Conservation (phyloP, 92 coral and sea anemone species). For the Phenganax marumi region DNA sequence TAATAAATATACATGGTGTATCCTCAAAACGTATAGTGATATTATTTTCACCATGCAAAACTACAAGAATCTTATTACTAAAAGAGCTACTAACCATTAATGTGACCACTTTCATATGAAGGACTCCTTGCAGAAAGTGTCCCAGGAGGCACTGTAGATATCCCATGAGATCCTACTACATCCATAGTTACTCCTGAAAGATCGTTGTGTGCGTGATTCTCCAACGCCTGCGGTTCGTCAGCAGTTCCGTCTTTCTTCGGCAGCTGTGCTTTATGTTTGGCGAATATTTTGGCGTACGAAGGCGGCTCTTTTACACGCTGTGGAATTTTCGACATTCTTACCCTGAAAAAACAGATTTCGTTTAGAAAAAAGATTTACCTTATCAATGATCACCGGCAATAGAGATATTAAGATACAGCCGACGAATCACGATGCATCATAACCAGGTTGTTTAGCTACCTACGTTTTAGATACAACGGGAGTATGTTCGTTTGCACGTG, state of each 20-base stretch:
- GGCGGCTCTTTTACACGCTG: slow-evolving; percentile 42
- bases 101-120: background rate
- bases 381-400: background rate
- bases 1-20: too few relatives aligned
- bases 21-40: background rate
- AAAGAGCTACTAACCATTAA: slow-evolving; percentile 5
- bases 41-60: background rate
- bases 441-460: slow-evolving; percentile 2
- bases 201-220: slow-evolving; percentile 33
- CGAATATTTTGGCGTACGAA: slow-evolving; percentile 84
- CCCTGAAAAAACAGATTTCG: background rate
- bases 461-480: background rate
- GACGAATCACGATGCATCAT: background rate
- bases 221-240: slow-evolving; percentile 48
- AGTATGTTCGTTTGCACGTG: background rate
- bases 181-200: background rate
- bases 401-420: background rate
- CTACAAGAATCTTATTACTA: too few relatives aligned
- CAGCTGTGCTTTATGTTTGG: slow-evolving; percentile 75
- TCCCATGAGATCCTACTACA: slow-evolving; percentile 16
- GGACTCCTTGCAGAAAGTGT: background rate
- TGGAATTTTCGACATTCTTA: slow-evolving; percentile 34
- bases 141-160: slow-evolving; percentile 9
- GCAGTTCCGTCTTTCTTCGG: slow-evolving; percentile 48
- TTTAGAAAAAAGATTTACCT: background rate